Evolutionary conservation across 1,140 invertebrate genomes (phyloP).

Genomic region (Venustaconcha ellipsiformis): DNA sequence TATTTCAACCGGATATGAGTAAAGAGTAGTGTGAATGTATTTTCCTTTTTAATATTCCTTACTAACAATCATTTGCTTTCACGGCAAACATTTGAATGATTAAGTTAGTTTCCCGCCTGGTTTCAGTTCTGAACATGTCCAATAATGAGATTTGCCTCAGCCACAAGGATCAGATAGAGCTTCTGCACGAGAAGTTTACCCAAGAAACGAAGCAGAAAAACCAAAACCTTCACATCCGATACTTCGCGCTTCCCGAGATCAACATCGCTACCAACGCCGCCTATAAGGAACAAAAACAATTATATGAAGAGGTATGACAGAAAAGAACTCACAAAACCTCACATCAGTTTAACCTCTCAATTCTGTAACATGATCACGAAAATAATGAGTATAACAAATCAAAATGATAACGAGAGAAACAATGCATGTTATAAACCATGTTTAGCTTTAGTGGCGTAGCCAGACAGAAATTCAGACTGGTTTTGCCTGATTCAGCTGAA

Average conservation of each 20-base stretch:
- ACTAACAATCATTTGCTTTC: too few relatives aligned
- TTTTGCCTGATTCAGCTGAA: too few relatives aligned
- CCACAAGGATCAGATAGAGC: constrained; percentile 37
- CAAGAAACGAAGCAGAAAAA: constrained; percentile 35
- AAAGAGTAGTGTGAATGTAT: not conserved
- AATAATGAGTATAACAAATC: not conserved
- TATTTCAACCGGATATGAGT: not conserved
- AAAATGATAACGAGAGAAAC: not conserved
- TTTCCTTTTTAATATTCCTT: not conserved
- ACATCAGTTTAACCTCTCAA: not conserved
- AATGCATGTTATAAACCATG: not conserved
- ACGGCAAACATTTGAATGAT: not conserved
- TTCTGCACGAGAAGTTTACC: constrained; percentile 38
- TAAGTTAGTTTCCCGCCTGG: not conserved
- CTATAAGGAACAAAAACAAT: constrained; percentile 36
- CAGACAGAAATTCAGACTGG: not conserved
- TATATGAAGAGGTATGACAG: constrained; percentile 34
- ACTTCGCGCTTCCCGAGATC: constrained; percentile 44
- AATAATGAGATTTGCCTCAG: constrained; percentile 27
- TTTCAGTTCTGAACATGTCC: constrained; percentile 26
- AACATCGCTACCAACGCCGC: constrained; percentile 42
- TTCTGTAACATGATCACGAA: not conserved
- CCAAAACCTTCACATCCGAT: constrained; percentile 35
- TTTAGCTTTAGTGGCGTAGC: not conserved
- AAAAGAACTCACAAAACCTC: not conserved